Evolutionary conservation across 2,113 vertebrate species (phyloP).

Genomic region (Peromyscus polionotus): DNA sequence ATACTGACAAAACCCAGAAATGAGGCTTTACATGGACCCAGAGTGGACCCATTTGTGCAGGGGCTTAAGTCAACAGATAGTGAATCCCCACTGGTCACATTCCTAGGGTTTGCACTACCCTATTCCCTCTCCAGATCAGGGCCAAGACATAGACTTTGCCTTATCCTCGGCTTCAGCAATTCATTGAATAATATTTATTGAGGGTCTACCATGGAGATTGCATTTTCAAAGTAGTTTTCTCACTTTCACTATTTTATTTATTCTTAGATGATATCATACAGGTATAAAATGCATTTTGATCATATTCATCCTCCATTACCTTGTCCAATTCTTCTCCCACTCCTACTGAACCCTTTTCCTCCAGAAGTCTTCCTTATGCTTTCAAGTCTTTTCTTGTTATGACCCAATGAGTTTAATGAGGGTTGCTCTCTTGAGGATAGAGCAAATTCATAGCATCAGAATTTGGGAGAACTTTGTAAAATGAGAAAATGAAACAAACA

Average conservation of each 20-base stretch:
- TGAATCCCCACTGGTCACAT: background rate
- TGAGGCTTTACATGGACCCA: background rate
- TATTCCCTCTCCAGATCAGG: background rate
- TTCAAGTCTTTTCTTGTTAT: background rate
- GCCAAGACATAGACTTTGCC: background rate
- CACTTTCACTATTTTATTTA: background rate
- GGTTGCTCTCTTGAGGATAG: background rate
- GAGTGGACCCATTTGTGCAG: background rate
- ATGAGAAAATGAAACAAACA: background rate
- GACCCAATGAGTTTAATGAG: background rate
- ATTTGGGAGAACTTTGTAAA: background rate
- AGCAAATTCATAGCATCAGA: background rate
- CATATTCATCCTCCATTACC: background rate
- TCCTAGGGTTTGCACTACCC: background rate
- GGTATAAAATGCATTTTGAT: background rate
- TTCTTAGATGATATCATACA: background rate
- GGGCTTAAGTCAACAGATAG: background rate
- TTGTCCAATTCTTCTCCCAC: background rate
- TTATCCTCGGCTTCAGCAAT: background rate
- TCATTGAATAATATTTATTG: background rate
- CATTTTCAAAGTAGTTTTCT: background rate
- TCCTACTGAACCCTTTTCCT: background rate
- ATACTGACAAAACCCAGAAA: background rate
- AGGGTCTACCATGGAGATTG: background rate
- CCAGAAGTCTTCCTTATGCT: background rate